Evolutionary conservation across 2,797 vertebrate species (phyloP), one percentile per base, ranked within the genome.

Genomic region (Amblyraja radiata): DNA sequence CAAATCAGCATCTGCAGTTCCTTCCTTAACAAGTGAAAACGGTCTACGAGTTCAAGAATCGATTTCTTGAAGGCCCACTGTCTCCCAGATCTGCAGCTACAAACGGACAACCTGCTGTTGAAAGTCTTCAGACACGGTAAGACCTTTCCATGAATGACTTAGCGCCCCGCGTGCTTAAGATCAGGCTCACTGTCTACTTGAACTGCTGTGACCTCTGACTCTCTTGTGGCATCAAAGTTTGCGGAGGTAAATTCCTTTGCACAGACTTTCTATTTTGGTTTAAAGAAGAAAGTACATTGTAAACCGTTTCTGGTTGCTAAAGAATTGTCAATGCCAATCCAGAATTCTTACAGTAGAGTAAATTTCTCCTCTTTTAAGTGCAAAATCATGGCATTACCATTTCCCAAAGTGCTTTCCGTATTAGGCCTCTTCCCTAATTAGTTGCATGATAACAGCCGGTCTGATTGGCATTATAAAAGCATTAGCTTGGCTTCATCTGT

Each of bases 391-490:
- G 97, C 96, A 97, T 97, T 97, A 97, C 95, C 97, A 97, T 97
- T 96, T 98, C 97, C 97, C 97, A 96, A 96, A 97, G 97, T 96
- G 97, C 97, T 96, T 96, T 97, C 95, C 97, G 97, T 97, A 98
- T 97, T 97, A 97, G 97, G 96, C 96, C 96, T 95, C 95, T 95
- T 96, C 96, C 97, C 97, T 98, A 98, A 99, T 98, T 97, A 98
- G 97, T 97, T 95, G 96, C 95, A 97, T 97, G 97, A 97, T 97
- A 97, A 97, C 96, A 97, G 97, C 96, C 96, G 95, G 95, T 96
- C 97, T 98, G 98, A 98, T 97, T 98, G 98, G 97, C 97, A 98
- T 98, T 98, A 97, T 97, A 98, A 98, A 98, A 97, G 97, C 96
- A 95, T 95, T 95, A 96, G 96, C 96, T 97, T 97, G 97, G 96